Conservation (phyloP, 1,140 invertebrate species). For the Drosophila melanica region DNA sequence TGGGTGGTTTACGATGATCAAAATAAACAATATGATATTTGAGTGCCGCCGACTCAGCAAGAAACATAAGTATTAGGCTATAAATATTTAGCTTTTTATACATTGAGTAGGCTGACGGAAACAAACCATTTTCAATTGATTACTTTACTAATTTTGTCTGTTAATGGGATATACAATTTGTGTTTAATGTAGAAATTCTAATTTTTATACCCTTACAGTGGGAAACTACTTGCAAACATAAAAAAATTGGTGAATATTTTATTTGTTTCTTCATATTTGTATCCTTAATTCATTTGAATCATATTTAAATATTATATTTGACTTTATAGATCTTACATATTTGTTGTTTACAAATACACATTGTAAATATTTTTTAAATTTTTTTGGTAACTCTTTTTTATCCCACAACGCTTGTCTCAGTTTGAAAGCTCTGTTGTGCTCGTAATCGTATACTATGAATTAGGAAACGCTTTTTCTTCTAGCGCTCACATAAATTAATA, state of each 20-base stretch:
- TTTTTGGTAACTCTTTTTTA: too few relatives aligned
- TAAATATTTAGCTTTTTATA: conserved; percentile 7
- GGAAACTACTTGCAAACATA: too few relatives aligned
- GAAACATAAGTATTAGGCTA: not conserved
- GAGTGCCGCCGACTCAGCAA: not conserved
- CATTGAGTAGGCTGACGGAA: not conserved
- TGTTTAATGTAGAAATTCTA: too few relatives aligned
- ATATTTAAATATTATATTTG: too few relatives aligned
- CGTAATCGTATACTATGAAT: conserved; percentile 19
- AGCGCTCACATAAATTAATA: conserved; percentile 69
- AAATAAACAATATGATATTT: conserved; percentile 16
- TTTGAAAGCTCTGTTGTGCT: not conserved
- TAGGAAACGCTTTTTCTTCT: conserved; percentile 19
- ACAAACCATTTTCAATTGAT: not conserved
- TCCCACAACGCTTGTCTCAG: not conserved
- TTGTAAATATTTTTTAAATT: too few relatives aligned
- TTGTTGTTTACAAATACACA: too few relatives aligned
- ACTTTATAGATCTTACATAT: too few relatives aligned
- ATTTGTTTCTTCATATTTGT: too few relatives aligned
- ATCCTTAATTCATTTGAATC: too few relatives aligned
- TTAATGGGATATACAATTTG: too few relatives aligned
- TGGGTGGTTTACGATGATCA: conserved; percentile 39
- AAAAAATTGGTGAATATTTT: too few relatives aligned
- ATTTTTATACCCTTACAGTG: too few relatives aligned
- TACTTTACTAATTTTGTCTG: not conserved